Percentiles rank a stretch among this genome's conserved stretches.
phyloP scores from a whole-genome alignment of 2,113 vertebrate genomes.

The Tonatia bakeri region DNA sequence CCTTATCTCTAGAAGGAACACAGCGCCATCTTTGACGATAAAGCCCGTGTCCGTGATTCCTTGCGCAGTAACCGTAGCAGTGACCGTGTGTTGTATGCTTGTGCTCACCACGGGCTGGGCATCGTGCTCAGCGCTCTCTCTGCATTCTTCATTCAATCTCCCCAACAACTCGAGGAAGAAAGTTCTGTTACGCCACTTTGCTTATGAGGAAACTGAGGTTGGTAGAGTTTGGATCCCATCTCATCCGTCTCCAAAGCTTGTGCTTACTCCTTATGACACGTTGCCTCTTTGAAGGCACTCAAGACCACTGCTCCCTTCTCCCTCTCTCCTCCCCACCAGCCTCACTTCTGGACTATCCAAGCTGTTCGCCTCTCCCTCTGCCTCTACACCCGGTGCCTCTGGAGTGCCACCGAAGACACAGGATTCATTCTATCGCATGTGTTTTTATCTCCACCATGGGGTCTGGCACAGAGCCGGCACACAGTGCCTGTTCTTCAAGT shows the following conservation, averaged over 20 bases:
- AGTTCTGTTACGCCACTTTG: not conserved
- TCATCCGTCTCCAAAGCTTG: not conserved
- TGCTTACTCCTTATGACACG: not conserved
- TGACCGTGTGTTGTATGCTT: rapidly evolving
- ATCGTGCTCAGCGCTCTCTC: not conserved
- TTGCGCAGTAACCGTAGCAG: not conserved
- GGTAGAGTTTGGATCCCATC: not conserved
- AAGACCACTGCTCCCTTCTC: not conserved
- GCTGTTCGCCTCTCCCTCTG: not conserved
- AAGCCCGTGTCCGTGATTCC: not conserved
- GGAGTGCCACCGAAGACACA: not conserved
- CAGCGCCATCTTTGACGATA: not conserved
- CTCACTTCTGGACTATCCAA: not conserved
- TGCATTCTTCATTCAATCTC: not conserved
- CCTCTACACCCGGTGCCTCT: too few relatives aligned
- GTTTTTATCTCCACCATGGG: not conserved
- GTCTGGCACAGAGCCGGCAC: not conserved
- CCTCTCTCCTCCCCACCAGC: not conserved
- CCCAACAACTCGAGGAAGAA: not conserved
- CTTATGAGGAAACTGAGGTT: not conserved
- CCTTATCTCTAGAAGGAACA: not conserved
- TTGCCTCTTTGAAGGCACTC: not conserved
- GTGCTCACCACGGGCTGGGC: not conserved
- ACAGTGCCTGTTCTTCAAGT: not conserved
- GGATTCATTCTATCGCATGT: not conserved